A percentile compares a stretch with the other conserved stretches of the same genome.
These are phyloP conservation scores for Cyprinella venusta DNA, from an alignment of 2,797 vertebrate species.

Conservation along the genomic window DNA sequence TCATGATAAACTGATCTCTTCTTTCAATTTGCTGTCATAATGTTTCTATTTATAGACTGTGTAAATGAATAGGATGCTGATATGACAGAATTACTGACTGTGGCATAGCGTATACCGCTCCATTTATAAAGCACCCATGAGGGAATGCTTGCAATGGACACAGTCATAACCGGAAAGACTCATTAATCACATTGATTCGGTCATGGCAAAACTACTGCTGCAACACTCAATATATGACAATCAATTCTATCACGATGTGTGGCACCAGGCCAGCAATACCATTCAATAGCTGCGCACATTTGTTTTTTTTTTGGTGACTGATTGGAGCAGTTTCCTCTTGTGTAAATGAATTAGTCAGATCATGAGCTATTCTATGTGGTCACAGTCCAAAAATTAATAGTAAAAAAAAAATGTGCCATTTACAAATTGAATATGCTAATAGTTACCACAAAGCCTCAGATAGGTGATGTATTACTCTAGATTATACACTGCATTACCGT, in stretches of 20 bases:
- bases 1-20: slow-evolving; percentile 29
- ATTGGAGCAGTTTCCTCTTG: background rate
- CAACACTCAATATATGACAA: slow-evolving; percentile 57
- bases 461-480: background rate
- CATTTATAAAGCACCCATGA: slow-evolving; percentile 19
- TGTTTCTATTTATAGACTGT: slow-evolving; percentile 53
- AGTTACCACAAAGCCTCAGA: background rate
- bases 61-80: slow-evolving; percentile 46
- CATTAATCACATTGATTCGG: slow-evolving; percentile 55
- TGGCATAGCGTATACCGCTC: slow-evolving; percentile 7
- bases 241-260: slow-evolving; percentile 49
- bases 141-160: slow-evolving; percentile 16
- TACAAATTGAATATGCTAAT: background rate
- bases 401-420: background rate
- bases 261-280: slow-evolving; percentile 45
- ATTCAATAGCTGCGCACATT: slow-evolving; percentile 40
- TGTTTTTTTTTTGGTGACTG: background rate
- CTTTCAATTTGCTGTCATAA: slow-evolving; percentile 37
- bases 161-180: slow-evolving; percentile 28
- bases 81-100: slow-evolving; percentile 33
- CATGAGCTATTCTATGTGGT: background rate
- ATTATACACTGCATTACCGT: too few relatives aligned
- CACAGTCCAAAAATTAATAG: background rate
- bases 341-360: slow-evolving; percentile 2
- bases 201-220: slow-evolving; percentile 25